Percentiles rank a stretch among this genome's conserved stretches.
phyloP scores from a whole-genome alignment of 2,888 invertebrate genomes.

The Andrena bucephala region DNA sequence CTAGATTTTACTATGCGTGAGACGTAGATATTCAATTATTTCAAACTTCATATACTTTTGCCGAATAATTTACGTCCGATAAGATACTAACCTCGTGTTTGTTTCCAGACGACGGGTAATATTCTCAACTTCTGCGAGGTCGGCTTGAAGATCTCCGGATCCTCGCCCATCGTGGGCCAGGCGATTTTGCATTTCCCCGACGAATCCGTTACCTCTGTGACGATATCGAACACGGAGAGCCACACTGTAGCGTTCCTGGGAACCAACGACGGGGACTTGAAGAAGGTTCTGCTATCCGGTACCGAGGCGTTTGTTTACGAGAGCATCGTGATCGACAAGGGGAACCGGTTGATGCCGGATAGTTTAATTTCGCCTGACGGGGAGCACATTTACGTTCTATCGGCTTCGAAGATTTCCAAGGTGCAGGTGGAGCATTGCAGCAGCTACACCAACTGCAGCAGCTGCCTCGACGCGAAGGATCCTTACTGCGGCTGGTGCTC shows the following conservation, averaged over 20 bases:
- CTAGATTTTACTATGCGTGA: too few relatives aligned
- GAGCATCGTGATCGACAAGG: conserved; percentile 92
- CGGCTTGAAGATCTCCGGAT: conserved; percentile 96
- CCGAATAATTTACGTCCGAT: too few relatives aligned
- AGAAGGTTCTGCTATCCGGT: conserved; percentile 93
- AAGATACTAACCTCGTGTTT: conserved; percentile 2
- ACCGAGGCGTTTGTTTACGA: conserved; percentile 93
- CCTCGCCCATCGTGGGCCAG: conserved; percentile 92
- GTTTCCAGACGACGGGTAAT: conserved; percentile 91
- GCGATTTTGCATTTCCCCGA: conserved; percentile 92
- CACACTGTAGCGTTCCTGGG: conserved; percentile 98
- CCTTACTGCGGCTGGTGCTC: conserved; percentile 99
- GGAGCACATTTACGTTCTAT: conserved; percentile 94
- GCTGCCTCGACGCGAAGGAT: conserved; percentile 95
- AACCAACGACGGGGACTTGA: conserved; percentile 93
- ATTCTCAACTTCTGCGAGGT: conserved; percentile 97
- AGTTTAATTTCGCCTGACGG: conserved; percentile 94
- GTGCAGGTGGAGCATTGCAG: conserved; percentile 95
- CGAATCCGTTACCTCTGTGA: conserved; percentile 93
- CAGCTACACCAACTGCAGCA: conserved; percentile 94
- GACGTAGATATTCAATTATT: too few relatives aligned
- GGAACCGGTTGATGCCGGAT: conserved; percentile 93
- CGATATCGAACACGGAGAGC: conserved; percentile 94
- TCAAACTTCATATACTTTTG: too few relatives aligned
- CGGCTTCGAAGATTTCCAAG: conserved; percentile 91